phyloP scores from a whole-genome alignment of 2,888 invertebrate genomes.

The Gasteruption jaculator region DNA sequence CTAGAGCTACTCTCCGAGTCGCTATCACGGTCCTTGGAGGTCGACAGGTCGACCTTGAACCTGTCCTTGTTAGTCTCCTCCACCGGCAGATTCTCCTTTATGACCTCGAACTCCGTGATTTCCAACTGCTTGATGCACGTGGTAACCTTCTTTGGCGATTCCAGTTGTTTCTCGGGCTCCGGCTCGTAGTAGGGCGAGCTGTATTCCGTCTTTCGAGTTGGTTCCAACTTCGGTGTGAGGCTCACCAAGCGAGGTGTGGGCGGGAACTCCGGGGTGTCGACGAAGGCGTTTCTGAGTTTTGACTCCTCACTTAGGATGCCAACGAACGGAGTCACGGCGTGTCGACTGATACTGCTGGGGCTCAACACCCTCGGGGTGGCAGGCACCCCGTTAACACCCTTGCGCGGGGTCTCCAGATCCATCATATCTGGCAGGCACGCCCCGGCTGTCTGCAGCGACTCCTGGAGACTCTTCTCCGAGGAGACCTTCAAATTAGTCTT shows the following conservation, averaged over 20 bases:
- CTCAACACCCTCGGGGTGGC: slow-evolving; percentile 43
- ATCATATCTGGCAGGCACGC: slow-evolving; percentile 27
- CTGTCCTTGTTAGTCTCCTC: slow-evolving; percentile 40
- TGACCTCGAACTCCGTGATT: slow-evolving; percentile 44
- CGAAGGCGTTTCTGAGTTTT: slow-evolving; percentile 34
- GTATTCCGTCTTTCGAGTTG: slow-evolving; percentile 3
- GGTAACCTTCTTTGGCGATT: slow-evolving; percentile 9
- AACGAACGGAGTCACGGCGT: slow-evolving; percentile 30
- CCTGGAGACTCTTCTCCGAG: slow-evolving; percentile 14
- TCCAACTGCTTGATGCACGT: slow-evolving; percentile 28
- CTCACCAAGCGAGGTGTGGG: slow-evolving; percentile 43
- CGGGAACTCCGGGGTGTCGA: slow-evolving; percentile 45
- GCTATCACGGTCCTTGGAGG: slow-evolving; percentile 20
- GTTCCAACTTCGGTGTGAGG: slow-evolving; percentile 34
- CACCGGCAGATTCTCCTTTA: slow-evolving; percentile 41
- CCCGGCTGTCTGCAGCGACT: neutral
- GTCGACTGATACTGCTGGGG: slow-evolving; percentile 39
- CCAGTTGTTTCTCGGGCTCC: slow-evolving; percentile 7
- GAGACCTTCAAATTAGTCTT: slow-evolving; percentile 33
- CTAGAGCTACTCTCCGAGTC: neutral
- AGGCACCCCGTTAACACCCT: slow-evolving; percentile 37
- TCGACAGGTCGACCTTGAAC: slow-evolving; percentile 36
- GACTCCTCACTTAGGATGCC: slow-evolving; percentile 32
- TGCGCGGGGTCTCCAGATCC: slow-evolving; percentile 42
- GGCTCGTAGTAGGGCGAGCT: slow-evolving; percentile 22